Evolutionary conservation across 2,113 vertebrate species (phyloP).

Genomic region (Herpetotheres cachinnans): DNA sequence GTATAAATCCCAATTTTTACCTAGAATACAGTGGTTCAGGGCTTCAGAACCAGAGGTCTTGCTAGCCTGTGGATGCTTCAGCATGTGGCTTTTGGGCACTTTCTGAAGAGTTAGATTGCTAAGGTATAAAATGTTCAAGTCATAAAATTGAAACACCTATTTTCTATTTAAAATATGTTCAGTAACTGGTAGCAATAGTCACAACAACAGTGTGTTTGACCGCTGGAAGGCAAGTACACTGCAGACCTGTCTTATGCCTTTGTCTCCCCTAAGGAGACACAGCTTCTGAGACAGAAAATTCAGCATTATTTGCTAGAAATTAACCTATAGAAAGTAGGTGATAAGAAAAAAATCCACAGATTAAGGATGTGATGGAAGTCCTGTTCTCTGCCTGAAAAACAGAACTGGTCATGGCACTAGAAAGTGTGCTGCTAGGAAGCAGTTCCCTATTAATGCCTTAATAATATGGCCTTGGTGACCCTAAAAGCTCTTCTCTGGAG

Average conservation of each 20-base stretch:
- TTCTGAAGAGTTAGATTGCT: background rate
- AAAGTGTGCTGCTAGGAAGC: background rate
- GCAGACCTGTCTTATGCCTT: background rate
- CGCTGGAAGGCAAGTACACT: background rate
- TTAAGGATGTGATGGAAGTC: background rate
- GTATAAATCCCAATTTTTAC: background rate
- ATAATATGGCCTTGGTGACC: background rate
- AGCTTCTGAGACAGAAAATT: background rate
- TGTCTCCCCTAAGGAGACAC: background rate
- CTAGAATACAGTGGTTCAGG: background rate
- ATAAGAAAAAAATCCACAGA: background rate
- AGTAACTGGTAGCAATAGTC: background rate
- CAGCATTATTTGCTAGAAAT: background rate
- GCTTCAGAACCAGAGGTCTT: background rate
- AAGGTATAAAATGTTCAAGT: background rate
- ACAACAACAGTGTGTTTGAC: accelerated
- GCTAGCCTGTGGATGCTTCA: background rate
- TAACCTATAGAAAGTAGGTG: background rate
- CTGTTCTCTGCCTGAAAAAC: background rate
- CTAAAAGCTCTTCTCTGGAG: background rate
- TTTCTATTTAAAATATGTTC: background rate
- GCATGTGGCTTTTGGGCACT: background rate
- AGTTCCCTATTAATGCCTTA: background rate
- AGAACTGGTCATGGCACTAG: background rate
- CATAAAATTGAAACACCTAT: background rate